Evolutionary conservation across 2,797 vertebrate species (phyloP), one percentile per base, ranked within the genome.

Genomic region (Malurus leucopterus): DNA sequence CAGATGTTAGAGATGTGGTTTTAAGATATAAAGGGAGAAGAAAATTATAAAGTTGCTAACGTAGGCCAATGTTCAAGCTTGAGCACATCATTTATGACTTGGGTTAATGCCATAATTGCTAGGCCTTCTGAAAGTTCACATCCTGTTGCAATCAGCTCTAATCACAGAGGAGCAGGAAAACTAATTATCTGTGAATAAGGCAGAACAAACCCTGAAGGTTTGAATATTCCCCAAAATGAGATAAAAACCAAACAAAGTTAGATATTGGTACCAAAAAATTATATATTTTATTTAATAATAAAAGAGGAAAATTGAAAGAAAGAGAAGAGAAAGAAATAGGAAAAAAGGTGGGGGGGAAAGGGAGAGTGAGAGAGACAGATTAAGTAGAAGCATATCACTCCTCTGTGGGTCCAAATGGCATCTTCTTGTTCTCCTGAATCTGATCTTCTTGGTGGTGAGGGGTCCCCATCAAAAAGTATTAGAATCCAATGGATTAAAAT

Each of bases 321-420:
- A 10, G 8, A 38, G 13, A 49, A 53, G 29, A 26, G 8, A 30
- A 44, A 46, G 5, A 32, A 50, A 58, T 17, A 47, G 36, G 19
- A 7, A 27, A 43, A 22, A 11, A 43, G 4, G 1, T 7, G 9
- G 4, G 4, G 18, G 7, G 6, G 43, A 29, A 23, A 57, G 36
- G 36, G 34, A 57, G 24, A 49, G 24, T 78, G 53, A 32, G 34
- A 19, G 19, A 49, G 47, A 49, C 15, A 49, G 44, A 41, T 34
- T 3, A 29, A 58, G 17, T 6, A 21, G 64, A 79, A 51, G 11
- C n/a, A 17, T 26, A 30, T 59, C 13, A 36, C 20, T 13, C n/a
- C 10, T 58, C 26, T 21, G 4, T 68, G 46, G 21, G 13, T 43
- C 21, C 16, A 44, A 50, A 2, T 1, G 2, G 17, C 0, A 0